Evolutionary conservation across 2,797 vertebrate species (phyloP), one percentile per base, ranked within the genome.

Genomic region (Centropyge bicolor): DNA sequence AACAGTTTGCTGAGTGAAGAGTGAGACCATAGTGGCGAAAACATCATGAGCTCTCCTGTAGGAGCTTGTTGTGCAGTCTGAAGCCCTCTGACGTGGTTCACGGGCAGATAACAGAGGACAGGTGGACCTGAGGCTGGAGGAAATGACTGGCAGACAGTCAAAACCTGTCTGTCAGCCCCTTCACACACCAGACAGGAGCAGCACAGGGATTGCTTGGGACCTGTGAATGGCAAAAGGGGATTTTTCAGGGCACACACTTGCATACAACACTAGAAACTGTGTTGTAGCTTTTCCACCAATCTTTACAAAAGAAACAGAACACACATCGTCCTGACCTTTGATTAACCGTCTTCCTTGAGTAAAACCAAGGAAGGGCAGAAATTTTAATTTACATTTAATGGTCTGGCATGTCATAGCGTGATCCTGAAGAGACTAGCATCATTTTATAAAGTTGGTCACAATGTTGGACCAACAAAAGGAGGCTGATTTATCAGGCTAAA

Each of bases 1-100:
- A 95, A 95, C 94, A 95, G 94, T 95, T 94, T 95, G 90, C 93
- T 87, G 93, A 94, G 94, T 95, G 94, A 95, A 93, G 89, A 93
- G 92, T 93, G 92, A 95, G 85, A 95, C 89, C 91, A 86, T 93
- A 94, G 93, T 91, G 88, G 92, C 45, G 66, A 94, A 91, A 94
- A 94, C 88, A 94, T 92, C 86, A 93, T 80, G 45, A 94, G 91
- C 90, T 94, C 91, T 93, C 89, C 88, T 77, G 83, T 80, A 73
- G 81, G 90, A 94, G 91, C 93, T 86, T 87, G 86, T 92, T 89
- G 90, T 93, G 90, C 87, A 92, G 92, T 92, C 90, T 90, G 89
- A 93, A 90, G 92, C 89, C 91, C 88, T 94, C 80, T 9, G 80
- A 75, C 89, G 92, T 93, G 85, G 88, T 92, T 94, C 87, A 91